phyloP scores from a whole-genome alignment of 2,113 vertebrate species.

The Lycaon pictus region DNA sequence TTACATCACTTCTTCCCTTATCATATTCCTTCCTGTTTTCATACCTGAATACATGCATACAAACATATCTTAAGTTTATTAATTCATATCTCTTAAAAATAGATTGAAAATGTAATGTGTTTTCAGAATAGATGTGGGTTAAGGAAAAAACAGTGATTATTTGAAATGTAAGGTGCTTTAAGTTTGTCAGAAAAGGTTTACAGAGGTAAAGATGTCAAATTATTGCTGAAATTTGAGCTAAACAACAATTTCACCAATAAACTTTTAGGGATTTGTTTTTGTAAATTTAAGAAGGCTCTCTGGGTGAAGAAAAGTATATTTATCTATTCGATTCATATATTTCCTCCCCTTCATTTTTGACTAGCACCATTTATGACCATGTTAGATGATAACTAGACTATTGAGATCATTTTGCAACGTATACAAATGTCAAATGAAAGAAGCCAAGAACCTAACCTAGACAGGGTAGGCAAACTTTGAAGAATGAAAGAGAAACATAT shows the following conservation, averaged over 20 bases:
- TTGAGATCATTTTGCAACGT: not conserved
- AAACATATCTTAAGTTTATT: not conserved
- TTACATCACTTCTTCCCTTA: constrained; percentile 14
- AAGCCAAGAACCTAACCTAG: not conserved
- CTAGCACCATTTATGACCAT: not conserved
- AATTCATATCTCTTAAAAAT: constrained; percentile 35
- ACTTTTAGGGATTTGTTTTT: constrained; percentile 12
- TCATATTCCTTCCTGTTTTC: constrained; percentile 21
- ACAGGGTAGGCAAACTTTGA: not conserved
- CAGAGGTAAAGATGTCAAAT: not conserved
- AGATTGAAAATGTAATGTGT: not conserved
- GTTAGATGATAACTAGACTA: not conserved
- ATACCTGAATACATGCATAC: not conserved
- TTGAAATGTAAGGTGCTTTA: not conserved
- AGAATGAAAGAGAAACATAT: not conserved
- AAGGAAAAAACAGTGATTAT: constrained; percentile 13
- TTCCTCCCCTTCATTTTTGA: not conserved
- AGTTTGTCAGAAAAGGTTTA: constrained; percentile 35
- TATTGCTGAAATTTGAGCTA: constrained; percentile 42
- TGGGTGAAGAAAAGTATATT: not conserved
- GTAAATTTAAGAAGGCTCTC: constrained; percentile 13
- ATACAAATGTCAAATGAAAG: not conserved
- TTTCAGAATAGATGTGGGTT: constrained; percentile 75
- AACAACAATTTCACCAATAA: not conserved
- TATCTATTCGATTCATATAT: not conserved